A percentile compares a stretch with the other conserved stretches of the same genome.
phyloP scores from a whole-genome alignment of 2,888 invertebrate species.

The Ctenicera cuprea region DNA sequence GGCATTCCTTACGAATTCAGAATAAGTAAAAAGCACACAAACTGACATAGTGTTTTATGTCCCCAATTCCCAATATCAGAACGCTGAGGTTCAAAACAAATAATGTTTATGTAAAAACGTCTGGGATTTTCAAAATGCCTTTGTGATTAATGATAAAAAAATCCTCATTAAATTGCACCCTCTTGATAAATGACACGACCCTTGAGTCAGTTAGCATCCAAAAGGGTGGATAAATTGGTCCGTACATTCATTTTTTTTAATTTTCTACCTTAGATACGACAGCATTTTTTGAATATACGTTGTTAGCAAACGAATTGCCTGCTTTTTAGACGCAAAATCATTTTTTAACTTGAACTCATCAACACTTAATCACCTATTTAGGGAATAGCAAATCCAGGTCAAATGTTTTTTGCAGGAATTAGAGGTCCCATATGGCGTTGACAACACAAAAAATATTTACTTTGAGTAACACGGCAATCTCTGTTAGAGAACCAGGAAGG shows the following conservation, averaged over 20 bases:
- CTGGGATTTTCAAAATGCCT: constrained; percentile 21
- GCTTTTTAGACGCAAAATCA: not conserved
- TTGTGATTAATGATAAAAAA: constrained; percentile 37
- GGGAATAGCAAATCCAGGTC: too few relatives aligned
- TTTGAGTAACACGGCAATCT: too few relatives aligned
- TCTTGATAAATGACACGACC: constrained; percentile 40
- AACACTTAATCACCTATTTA: too few relatives aligned
- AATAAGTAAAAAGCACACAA: constrained; percentile 10
- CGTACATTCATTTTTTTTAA: constrained; percentile 27
- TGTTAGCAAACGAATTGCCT: not conserved
- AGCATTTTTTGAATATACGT: not conserved
- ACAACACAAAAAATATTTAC: too few relatives aligned
- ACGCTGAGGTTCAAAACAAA: constrained; percentile 22
- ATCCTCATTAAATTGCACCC: constrained; percentile 41
- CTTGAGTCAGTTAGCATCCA: constrained; percentile 38
- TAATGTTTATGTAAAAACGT: constrained; percentile 36
- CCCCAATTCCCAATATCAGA: constrained; percentile 10
- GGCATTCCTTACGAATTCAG: constrained; percentile 9
- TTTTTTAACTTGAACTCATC: not conserved
- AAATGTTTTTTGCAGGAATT: too few relatives aligned
- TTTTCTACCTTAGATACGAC: constrained; percentile 14
- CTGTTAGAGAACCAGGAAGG: too few relatives aligned
- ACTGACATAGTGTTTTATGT: not conserved
- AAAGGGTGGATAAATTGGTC: constrained; percentile 39
- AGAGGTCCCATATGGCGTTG: too few relatives aligned